phyloP scores from a whole-genome alignment of 1,140 invertebrate genomes.

The Drosophila insularis region DNA sequence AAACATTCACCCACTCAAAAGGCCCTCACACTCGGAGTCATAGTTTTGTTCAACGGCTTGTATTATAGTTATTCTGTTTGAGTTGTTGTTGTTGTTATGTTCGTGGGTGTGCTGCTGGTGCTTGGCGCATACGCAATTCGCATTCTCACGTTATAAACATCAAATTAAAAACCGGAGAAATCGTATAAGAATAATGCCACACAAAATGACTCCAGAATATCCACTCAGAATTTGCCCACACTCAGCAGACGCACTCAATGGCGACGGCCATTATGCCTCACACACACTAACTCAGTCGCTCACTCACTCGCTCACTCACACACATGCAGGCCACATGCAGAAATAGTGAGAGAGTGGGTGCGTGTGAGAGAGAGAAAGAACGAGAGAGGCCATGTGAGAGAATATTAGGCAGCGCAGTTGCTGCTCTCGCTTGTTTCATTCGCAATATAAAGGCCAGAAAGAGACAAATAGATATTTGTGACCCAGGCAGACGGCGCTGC shows the following conservation, averaged over 20 bases:
- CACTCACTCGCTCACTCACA: slow-evolving; percentile 6
- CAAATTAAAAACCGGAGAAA: slow-evolving; percentile 63
- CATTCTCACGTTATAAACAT: slow-evolving; percentile 80
- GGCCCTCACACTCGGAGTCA: slow-evolving; percentile 49
- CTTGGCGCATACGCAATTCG: slow-evolving; percentile 61
- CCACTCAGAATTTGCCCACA: slow-evolving; percentile 26
- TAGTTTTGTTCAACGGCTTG: slow-evolving; percentile 60
- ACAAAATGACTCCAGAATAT: slow-evolving; percentile 28
- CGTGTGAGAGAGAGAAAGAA: slow-evolving; percentile 5
- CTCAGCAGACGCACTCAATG: slow-evolving; percentile 26
- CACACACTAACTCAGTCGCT: not conserved
- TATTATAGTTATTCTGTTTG: slow-evolving; percentile 10
- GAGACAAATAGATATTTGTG: slow-evolving; percentile 52
- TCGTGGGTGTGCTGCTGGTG: slow-evolving; percentile 23
- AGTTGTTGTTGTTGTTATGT: slow-evolving; percentile 26
- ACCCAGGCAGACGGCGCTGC: slow-evolving; percentile 22
- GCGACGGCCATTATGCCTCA: slow-evolving; percentile 69
- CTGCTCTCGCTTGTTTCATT: not conserved
- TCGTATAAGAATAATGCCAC: slow-evolving; percentile 45
- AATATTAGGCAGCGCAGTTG: slow-evolving; percentile 2
- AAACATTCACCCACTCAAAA: slow-evolving; percentile 35
- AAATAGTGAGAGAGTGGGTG: not conserved
- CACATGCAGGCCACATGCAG: slow-evolving; percentile 12
- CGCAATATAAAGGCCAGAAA: slow-evolving; percentile 29
- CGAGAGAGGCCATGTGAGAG: slow-evolving; percentile 6